Percentiles rank a stretch among this genome's conserved stretches.
Conservation (phyloP, 1,140 invertebrate genomes). For the Drosophila bipectinata region DNA sequence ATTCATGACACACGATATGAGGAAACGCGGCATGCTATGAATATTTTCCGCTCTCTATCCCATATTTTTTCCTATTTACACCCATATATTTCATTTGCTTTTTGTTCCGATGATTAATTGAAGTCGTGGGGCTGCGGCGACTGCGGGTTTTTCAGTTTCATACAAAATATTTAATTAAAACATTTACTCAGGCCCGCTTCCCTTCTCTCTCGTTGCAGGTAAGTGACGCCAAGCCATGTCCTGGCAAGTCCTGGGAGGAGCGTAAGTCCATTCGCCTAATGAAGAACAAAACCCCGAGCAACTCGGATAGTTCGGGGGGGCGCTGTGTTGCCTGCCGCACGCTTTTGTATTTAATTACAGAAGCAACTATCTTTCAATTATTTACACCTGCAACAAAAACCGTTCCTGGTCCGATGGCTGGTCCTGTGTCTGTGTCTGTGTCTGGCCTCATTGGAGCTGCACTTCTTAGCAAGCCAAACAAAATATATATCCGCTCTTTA, state of each 20-base stretch:
- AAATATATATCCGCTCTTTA: constrained; percentile 83
- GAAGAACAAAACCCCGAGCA: constrained; percentile 54
- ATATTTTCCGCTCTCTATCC: constrained; percentile 56
- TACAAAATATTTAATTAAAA: constrained; percentile 72
- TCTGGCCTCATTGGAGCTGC: constrained; percentile 49
- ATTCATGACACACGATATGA: constrained; percentile 75
- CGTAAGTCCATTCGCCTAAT: constrained; percentile 72
- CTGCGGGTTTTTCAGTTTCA: constrained; percentile 63
- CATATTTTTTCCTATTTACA: constrained; percentile 48
- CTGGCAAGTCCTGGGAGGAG: constrained; percentile 36
- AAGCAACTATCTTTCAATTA: constrained; percentile 83
- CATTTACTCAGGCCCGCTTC: constrained; percentile 39
- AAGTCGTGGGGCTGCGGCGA: constrained; percentile 64
- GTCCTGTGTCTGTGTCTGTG: constrained; percentile 13
- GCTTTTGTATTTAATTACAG: constrained; percentile 79
- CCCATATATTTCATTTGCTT: constrained; percentile 63
- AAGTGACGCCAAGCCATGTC: constrained; percentile 51
- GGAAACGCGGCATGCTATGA: constrained; percentile 66
- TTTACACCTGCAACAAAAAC: constrained; percentile 80
- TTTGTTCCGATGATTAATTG: constrained; percentile 79
- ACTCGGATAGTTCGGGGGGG: constrained; percentile 6
- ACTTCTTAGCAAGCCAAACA: constrained; percentile 72
- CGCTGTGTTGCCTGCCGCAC: constrained; percentile 38
- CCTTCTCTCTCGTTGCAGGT: constrained; percentile 53
- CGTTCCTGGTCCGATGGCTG: constrained; percentile 5